These are phyloP conservation scores for Aspidiotus destructor DNA, from an alignment of 2,888 invertebrate species.

Conservation along the genomic window DNA sequence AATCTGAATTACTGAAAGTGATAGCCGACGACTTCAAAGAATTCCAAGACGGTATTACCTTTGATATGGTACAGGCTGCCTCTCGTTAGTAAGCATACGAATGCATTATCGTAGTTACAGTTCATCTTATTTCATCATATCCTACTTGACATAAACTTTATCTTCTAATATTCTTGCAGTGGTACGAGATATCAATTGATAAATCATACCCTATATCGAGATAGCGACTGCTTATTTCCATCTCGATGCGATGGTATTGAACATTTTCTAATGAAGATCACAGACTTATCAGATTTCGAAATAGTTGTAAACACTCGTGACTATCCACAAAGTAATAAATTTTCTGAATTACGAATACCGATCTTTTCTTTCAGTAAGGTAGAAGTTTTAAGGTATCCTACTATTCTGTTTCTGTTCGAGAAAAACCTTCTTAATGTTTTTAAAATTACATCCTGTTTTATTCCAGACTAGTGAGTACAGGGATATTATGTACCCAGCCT, in stretches of 20 bases:
- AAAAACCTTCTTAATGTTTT: no score
- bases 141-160: constrained; percentile 30
- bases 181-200: constrained; percentile 63
- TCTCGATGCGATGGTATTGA: constrained; percentile 84
- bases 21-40: constrained; percentile 54
- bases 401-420: background rate
- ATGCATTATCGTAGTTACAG: background rate
- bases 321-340: constrained; percentile 75
- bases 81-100: constrained; percentile 42
- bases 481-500: constrained; percentile 92
- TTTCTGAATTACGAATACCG: constrained; percentile 56
- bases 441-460: background rate
- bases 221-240: constrained; percentile 82
- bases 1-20: constrained; percentile 1
- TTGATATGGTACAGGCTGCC: constrained; percentile 54
- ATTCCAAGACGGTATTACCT: constrained; percentile 61
- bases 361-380: constrained; percentile 96
- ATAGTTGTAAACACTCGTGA: constrained; percentile 81
- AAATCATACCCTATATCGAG: constrained; percentile 66
- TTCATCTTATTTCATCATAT: constrained; percentile 7
- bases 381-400: constrained; percentile 35
- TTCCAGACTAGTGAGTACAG: constrained; percentile 60
- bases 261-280: constrained; percentile 65
- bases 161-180: constrained; percentile 3
- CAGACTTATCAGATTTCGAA: constrained; percentile 72